Evolutionary conservation across 2,888 invertebrate genomes (phyloP), one percentile per base, ranked within the genome.

Genomic region (Diarsia rubi): DNA sequence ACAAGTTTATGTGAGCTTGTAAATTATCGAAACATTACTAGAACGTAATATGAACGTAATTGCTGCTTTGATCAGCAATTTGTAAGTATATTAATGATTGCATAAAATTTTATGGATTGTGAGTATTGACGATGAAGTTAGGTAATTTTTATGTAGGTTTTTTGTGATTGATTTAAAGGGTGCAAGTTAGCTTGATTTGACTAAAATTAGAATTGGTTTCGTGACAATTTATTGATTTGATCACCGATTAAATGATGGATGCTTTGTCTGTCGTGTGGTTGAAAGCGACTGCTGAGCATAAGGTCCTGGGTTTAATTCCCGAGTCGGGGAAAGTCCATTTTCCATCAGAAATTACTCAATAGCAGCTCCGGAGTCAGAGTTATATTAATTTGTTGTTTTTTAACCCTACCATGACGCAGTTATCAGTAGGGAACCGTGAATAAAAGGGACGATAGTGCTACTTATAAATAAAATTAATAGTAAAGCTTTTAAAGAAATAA

Each of bases 1-100:
- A 52, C 64, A 42, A 66, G 60, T 74, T 75, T 63, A 73, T 74
- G 63, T 68, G 73, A 81, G 86, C 76, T 76, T 79, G 80, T 83
- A 79, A 70, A 78, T 83, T 72, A 74, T 72, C 21, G 5, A 63
- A 60, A 81, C 71, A 84, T 76, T 77, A 78, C 47, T 27, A 42
- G n/a, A 77, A 77, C 74, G 64, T 74, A 81, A 64, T 65, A 59
- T 59, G 63, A 54, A 57, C 27, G 74, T 75, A 78, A 85, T 73
- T 65, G 60, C 63, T 70, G 49, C 4, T 21, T 81, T 59, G n/a
- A 69, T 68, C 31, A 47, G 49, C 27, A 54, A 79, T 83, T 79
- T 73, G 79, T 83, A 12, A 52, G 47, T 64, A 69, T 59, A 69
- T 59, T 73, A 65, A 63, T 14, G 31, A 19, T 49, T 67, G 73